Percentiles rank a stretch among this genome's conserved stretches.
These are phyloP conservation scores for Microhierax caerulescens DNA, from an alignment of 2,797 vertebrate species.

Conservation along the genomic window DNA sequence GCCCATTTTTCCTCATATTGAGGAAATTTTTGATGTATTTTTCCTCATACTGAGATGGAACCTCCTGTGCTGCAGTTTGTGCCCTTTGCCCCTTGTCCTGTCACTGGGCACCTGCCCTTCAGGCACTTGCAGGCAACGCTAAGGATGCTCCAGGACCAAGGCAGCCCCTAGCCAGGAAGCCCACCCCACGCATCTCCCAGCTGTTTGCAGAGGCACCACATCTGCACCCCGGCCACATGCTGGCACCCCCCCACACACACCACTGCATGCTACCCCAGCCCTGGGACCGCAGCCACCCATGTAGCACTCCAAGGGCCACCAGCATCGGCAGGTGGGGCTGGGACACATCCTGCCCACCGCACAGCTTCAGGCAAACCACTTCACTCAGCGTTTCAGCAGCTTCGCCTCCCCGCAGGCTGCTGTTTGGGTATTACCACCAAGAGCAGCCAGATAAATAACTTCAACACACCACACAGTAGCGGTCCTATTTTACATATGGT, in stretches of 20 bases:
- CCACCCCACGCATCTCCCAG: not conserved
- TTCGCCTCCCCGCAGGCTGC: not conserved
- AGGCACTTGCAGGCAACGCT: too few relatives aligned
- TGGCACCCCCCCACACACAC: not conserved
- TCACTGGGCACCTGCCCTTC: too few relatives aligned
- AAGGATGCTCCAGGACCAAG: not conserved
- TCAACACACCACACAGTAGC: too few relatives aligned
- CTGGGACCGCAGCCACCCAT: not conserved
- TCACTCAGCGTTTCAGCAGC: not conserved
- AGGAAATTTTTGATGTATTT: too few relatives aligned
- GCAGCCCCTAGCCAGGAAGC: not conserved
- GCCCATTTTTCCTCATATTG: not conserved
- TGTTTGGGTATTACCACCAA: not conserved
- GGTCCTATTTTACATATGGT: not conserved
- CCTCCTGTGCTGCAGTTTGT: too few relatives aligned
- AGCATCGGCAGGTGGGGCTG: rapidly evolving
- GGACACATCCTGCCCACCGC: not conserved
- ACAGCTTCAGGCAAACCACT: not conserved
- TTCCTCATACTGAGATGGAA: too few relatives aligned
- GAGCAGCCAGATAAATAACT: not conserved
- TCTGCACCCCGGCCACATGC: not conserved
- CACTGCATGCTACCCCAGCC: not conserved
- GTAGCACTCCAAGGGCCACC: rapidly evolving
- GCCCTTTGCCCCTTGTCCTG: too few relatives aligned
- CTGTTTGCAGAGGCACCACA: not conserved